Percentiles rank a stretch among this genome's conserved stretches.
phyloP scores from a whole-genome alignment of 2,888 invertebrate genomes.

The Ceramica pisi region DNA sequence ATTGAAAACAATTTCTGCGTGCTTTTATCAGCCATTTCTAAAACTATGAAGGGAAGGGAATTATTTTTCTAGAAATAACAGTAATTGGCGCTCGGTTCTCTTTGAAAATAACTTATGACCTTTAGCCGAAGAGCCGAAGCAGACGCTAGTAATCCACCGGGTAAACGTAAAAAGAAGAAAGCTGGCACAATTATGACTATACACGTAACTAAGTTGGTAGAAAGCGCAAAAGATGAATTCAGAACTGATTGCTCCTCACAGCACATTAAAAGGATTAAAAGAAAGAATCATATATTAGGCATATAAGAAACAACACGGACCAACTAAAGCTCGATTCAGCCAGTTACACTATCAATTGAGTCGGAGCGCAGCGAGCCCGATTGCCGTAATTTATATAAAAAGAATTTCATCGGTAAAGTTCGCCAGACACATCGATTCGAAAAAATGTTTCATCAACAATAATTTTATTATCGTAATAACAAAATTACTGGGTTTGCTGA shows the following conservation, averaged over 20 bases:
- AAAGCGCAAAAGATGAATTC: constrained; percentile 36
- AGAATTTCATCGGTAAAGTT: constrained; percentile 88
- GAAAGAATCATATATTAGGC: constrained; percentile 45
- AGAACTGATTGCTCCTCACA: constrained; percentile 39
- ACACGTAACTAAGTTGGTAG: constrained; percentile 12
- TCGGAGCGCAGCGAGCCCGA: constrained; percentile 81
- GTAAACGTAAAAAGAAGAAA: constrained; percentile 28
- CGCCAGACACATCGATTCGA: constrained; percentile 89
- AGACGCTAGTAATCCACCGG: constrained; percentile 1
- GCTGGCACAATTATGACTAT: constrained; percentile 22
- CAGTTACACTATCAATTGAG: constrained; percentile 87
- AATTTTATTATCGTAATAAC: constrained; percentile 91
- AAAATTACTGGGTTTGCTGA: constrained; percentile 88
- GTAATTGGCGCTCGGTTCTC: constrained; percentile 26
- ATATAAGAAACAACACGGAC: constrained; percentile 66
- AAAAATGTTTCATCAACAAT: constrained; percentile 91
- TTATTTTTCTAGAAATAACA: constrained; percentile 21
- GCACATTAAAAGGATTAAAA: constrained; percentile 51
- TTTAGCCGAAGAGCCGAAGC: constrained; percentile 20
- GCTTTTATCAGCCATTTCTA: constrained; percentile 8
- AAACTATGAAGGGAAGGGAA: constrained; percentile 7
- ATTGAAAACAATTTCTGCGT: constrained; percentile 21
- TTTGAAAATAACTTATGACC: constrained; percentile 38
- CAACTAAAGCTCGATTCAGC: constrained; percentile 75
- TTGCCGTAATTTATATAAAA: constrained; percentile 90